These are phyloP conservation scores for Coenonympha arcania DNA, from an alignment of 2,888 invertebrate species.

Conservation along the genomic window DNA sequence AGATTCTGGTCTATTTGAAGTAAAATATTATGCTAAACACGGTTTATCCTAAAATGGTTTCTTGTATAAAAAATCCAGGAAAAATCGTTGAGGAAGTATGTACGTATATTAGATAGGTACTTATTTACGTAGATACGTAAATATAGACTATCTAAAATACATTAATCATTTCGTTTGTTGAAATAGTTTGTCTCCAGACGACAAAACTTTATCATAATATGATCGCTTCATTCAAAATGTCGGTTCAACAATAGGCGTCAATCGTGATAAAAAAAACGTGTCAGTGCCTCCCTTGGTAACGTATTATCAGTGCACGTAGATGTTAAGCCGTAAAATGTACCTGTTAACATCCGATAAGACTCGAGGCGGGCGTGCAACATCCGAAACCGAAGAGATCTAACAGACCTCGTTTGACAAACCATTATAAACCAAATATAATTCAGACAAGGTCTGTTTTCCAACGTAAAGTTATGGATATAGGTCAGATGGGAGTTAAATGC, in stretches of 20 bases:
- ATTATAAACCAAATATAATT: neutral
- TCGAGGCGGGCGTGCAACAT: slow-evolving; percentile 15
- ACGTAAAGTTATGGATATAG: neutral
- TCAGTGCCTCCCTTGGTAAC: slow-evolving; percentile 6
- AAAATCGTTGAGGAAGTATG: too few species aligned
- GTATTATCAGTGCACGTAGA: slow-evolving; percentile 24
- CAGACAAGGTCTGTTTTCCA: neutral
- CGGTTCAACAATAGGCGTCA: neutral
- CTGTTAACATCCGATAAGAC: slow-evolving; percentile 24
- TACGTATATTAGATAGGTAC: too few species aligned
- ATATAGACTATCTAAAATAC: neutral
- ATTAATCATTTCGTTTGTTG: neutral
- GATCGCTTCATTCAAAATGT: neutral
- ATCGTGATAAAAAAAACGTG: slow-evolving; percentile 9
- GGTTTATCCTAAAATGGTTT: too few species aligned
- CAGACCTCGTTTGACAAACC: neutral
- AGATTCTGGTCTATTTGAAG: too few species aligned
- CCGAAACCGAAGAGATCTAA: neutral
- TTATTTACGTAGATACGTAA: too few species aligned
- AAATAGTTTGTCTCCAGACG: too few species aligned
- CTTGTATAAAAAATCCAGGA: too few species aligned
- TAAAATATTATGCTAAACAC: too few species aligned
- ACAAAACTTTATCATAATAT: neutral
- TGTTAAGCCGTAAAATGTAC: slow-evolving; percentile 19
- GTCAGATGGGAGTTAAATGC: neutral